Evolutionary conservation across 2,797 vertebrate species (phyloP), one percentile per base, ranked within the genome.

Genomic region (Pangasius djambal): DNA sequence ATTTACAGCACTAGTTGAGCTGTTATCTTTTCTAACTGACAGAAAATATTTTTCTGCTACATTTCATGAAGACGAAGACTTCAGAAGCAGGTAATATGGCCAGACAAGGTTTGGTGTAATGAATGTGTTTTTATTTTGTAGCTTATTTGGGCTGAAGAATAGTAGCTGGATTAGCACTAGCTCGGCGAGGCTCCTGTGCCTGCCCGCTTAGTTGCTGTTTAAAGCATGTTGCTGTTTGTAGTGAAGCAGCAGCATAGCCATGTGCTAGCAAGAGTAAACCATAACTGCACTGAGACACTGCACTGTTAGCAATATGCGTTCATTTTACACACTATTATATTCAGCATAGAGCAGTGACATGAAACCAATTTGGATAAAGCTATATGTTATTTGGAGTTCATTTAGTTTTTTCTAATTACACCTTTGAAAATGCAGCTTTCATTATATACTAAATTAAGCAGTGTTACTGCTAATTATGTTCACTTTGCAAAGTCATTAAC

Each of bases 1-100:
- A 94, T 95, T 96, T 95, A 95, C 94, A 94, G 92, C 90, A 52
- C 31, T 88, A 75, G 48, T 85, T 91, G 70, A 50, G 50, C 88
- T 83, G 55, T 82, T 40, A 86, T 92, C 4, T 40, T 52, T 79
- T n/a, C 7, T 55, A 9, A 63, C 37, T 57, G 25, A 48, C 2
- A 10, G 12, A 12, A 44, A 16, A 15, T 34, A 8, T 13, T 22
- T 28, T 63, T 63, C 81, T 83, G 59, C 79, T 37, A 0, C 13
- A 18, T 3, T 57, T n/a, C 10, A 25, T 31, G 55, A 79, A 52
- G 25, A 18, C 50, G 25, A 48, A 57, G 77, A n/a, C 63, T 72
- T 86, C 55, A 4, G 75, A 72, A 74, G 4, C 65, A 89, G 88
- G 88, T 86, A 89, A 86, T 37, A 20, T 40, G 22, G 3, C 28